Percentiles rank a stretch among this genome's conserved stretches.
phyloP scores from a whole-genome alignment of 2,797 vertebrate species.

The Dendrocincla tyrannina region DNA sequence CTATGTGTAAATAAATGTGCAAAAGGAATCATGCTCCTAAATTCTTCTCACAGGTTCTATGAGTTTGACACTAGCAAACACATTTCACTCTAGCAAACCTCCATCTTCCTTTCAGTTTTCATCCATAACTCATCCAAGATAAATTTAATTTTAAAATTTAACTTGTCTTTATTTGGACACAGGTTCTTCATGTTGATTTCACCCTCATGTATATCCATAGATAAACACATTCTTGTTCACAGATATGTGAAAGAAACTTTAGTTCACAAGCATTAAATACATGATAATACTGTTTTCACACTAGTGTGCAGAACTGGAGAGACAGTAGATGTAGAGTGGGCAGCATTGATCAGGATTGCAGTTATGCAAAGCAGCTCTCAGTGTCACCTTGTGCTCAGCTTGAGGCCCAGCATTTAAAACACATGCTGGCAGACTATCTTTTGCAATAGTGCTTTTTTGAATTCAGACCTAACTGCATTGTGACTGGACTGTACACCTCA shows the following conservation, averaged over 20 bases:
- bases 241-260: not conserved
- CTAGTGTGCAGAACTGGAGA: not conserved
- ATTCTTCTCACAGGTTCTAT: not conserved
- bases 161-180: not conserved
- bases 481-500: fast-evolving
- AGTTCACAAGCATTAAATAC: not conserved
- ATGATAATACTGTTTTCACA: not conserved
- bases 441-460: not conserved
- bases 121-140: not conserved
- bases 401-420: not conserved
- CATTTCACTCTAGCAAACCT: not conserved
- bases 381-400: not conserved
- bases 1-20: not conserved
- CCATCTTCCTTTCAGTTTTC: not conserved
- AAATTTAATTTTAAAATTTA: not conserved
- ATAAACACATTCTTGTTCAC: not conserved
- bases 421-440: not conserved
- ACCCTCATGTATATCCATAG: not conserved
- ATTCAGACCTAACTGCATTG: not conserved
- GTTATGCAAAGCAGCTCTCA: not conserved
- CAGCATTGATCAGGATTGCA: not conserved
- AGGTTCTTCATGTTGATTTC: not conserved
- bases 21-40: not conserved
- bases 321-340: not conserved
- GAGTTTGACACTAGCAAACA: not conserved